These are phyloP conservation scores for Merluccius polli DNA, from an alignment of 2,797 vertebrate genomes.

Conservation along the genomic window DNA sequence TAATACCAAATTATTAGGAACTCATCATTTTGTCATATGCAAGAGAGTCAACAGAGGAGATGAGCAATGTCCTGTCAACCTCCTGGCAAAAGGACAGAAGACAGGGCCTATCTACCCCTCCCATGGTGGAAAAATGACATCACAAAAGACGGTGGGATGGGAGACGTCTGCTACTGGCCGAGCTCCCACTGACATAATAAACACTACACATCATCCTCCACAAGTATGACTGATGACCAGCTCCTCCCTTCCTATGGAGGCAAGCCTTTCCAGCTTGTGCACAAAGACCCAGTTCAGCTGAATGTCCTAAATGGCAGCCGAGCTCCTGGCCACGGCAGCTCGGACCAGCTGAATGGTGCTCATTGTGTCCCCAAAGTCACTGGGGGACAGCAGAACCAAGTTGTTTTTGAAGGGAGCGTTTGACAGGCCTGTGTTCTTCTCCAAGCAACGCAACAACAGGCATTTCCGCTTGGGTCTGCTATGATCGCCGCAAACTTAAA, in stretches of 20 bases:
- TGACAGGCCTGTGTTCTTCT: conserved; percentile 64
- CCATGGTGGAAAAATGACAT: conserved; percentile 1
- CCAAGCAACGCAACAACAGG: conserved; percentile 61
- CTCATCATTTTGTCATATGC: neutral
- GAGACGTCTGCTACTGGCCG: neutral
- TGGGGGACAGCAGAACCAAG: conserved; percentile 65
- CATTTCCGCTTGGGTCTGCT: conserved; percentile 61
- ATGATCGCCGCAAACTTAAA: conserved; percentile 18
- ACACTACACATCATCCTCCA: conserved; percentile 44
- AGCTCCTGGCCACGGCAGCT: conserved; percentile 63
- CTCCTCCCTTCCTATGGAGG: conserved; percentile 51
- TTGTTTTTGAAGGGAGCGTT: conserved; percentile 71
- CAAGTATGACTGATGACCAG: conserved; percentile 40
- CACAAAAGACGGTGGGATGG: conserved; percentile 8
- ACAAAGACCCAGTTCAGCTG: conserved; percentile 67
- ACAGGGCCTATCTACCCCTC: conserved; percentile 1
- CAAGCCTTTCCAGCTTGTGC: conserved; percentile 57
- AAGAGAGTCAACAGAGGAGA: neutral
- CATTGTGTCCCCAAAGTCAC: conserved; percentile 73
- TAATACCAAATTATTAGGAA: neutral
- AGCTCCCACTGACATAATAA: conserved; percentile 14
- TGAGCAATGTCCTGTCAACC: neutral
- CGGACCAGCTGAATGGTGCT: conserved; percentile 70
- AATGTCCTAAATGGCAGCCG: conserved; percentile 69
- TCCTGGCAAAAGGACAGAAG: conserved; percentile 1